phyloP scores from a whole-genome alignment of 37 sponge, comb jelly and placozoan genomes.

The Lycopodina hypogea region DNA sequence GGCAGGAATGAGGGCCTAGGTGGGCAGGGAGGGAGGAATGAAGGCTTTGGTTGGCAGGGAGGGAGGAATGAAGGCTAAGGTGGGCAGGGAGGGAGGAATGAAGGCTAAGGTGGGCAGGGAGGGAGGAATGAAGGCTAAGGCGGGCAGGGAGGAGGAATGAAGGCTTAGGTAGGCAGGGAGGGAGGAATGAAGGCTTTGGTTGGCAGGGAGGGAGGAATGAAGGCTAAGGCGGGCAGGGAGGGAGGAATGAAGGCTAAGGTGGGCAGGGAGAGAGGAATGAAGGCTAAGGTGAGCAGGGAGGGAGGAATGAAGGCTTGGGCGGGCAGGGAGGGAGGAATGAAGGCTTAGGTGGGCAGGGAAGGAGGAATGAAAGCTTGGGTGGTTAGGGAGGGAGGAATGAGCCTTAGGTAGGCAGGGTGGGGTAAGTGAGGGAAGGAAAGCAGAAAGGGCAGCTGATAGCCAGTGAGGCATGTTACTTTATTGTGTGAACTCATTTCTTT shows the following conservation, averaged over 20 bases:
- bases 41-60: too few species aligned
- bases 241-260: background rate
- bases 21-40: background rate
- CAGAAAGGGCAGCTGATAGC: too few species aligned
- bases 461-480: too few species aligned
- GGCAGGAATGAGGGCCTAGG: constrained; percentile 66
- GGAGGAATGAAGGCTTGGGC: background rate
- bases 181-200: background rate
- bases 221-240: background rate
- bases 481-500: too few species aligned
- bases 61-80: background rate
- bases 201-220: background rate
- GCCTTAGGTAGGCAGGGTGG: too few species aligned
- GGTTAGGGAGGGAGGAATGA: background rate
- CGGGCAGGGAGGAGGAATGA: too few species aligned
- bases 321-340: too few species aligned
- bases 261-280: constrained; percentile 33
- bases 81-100: too few species aligned
- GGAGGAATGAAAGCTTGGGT: background rate
- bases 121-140: background rate
- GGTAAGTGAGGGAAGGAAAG: background rate
- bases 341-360: background rate
- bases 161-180: background rate
- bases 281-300: constrained; percentile 32
- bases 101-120: background rate